Evolutionary conservation across 35 echinoderm and acorn worm species (phyloP), one percentile per base, ranked within the genome.

Genomic region (Ophiothrix spiculata): DNA sequence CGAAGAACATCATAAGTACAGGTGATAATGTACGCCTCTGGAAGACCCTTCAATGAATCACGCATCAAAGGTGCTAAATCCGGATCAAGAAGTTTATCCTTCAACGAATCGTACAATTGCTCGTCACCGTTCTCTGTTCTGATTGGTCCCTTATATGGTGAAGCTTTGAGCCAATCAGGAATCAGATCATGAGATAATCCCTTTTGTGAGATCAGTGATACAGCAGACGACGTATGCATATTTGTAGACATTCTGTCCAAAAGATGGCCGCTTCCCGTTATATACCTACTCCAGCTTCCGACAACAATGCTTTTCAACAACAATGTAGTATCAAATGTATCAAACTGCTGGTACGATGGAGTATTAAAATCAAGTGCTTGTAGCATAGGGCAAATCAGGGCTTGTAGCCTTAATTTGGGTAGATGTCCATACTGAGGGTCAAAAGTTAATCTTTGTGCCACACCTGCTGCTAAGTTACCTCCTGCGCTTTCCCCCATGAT

Each of bases 301-400:
- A 0, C 2, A 73, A 54, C 31, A 35, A 54, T 15, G 39, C 39
- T n/a, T 89, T 82, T 4, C 45, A 79, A 16, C 81, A 39, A 33
- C 75, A 33, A 25, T 79, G 56, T 35, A 60, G n/a, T 38, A 19
- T 15, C 0, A 38, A 35, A 2, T 46, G 56, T 31, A 89, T 73
- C 15, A 74, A 75, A 75, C 74, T 82, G 80, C 41, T 93, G 85
- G 49, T 93, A 93, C 35, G 91, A 93, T 12, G 91, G 91, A 0
- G 85, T 87, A 33, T 80, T 79, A 1, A 86, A 60, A 29, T 91
- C 89, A 29, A 91, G 79, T 11, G 79, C 76, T 56, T 91, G 89
- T 39, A 86, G 31, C 37, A 69, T 86, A 4, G 89, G 89, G 40
- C 86, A 86, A 78, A 80, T 37, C 35, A 91, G 75, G 4, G 64